Evolutionary conservation across 2,888 invertebrate species (phyloP), one percentile per base, ranked within the genome.

Genomic region (Mellilla xanthometata): DNA sequence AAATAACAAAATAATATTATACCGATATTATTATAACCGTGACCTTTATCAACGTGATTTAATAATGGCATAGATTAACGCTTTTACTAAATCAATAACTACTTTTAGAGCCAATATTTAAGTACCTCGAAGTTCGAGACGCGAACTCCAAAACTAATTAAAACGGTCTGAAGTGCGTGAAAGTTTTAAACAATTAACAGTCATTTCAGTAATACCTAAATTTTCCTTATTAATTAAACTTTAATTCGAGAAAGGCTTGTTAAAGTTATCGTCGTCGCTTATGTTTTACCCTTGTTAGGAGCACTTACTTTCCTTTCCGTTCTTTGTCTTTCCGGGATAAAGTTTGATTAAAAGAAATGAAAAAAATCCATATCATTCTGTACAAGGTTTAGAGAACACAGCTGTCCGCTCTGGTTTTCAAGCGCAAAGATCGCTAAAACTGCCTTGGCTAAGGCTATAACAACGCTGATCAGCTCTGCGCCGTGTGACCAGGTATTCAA

Each of bases 211-310:
- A 49, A 42, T 38, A 42, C 47, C 41, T 47, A 47, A 38, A 47
- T 28, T 38, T 47, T 41, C 38, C 47, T 53, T 54, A 55, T 52
- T 57, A 55, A 54, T 53, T 53, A 53, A 55, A 58, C 35, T 58
- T 55, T 44, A 53, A 57, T 54, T 56, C 41, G 52, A 58, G 58
- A 58, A 58, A 54, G 58, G 64, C 60, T 62, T 19, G 6, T 22
- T 1, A 61, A 65, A 77, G 69, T 77, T 71, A 57, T 58, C 54
- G 54, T 61, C 57, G 57, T 53, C 57, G 56, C 49, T 59, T 59
- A 59, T 64, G 61, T 60, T 68, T 53, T 60, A 76, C 80, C 79
- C 80, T 76, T 72, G 72, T 81, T 78, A 73, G 66, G 66, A 75
- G 66, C 65, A 68, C 67, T 72, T 52, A 68, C 54, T 58, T 60